These are phyloP conservation scores for Coenonympha glycerion DNA, from an alignment of 2,888 invertebrate genomes.

Conservation along the genomic window DNA sequence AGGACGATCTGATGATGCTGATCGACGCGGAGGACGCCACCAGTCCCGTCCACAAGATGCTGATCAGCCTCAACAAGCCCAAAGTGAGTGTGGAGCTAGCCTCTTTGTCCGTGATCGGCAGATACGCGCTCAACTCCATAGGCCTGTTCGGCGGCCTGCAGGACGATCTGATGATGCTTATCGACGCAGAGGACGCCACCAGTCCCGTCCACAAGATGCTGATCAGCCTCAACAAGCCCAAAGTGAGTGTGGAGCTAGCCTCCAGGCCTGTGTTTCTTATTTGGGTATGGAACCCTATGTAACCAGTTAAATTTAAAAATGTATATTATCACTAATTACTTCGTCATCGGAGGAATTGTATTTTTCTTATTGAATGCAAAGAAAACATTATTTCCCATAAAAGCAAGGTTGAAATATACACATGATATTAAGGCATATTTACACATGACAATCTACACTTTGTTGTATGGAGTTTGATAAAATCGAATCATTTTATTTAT, in stretches of 20 bases:
- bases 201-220: slow-evolving; percentile 88
- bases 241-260: slow-evolving; percentile 90
- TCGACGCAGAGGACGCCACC: slow-evolving; percentile 85
- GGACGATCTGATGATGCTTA: slow-evolving; percentile 97
- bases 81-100: slow-evolving; percentile 85
- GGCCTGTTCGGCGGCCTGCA: slow-evolving; percentile 96
- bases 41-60: slow-evolving; percentile 86
- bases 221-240: slow-evolving; percentile 93
- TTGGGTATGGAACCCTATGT: too few relatives aligned
- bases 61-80: slow-evolving; percentile 93
- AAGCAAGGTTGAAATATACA: too few relatives aligned
- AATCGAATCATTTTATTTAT: too few relatives aligned
- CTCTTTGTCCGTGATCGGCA: slow-evolving; percentile 89
- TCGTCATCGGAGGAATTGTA: too few relatives aligned
- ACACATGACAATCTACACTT: too few relatives aligned
- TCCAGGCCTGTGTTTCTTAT: slow-evolving; percentile 90
- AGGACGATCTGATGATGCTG: slow-evolving; percentile 97
- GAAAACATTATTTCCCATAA: too few relatives aligned
- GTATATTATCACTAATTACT: too few relatives aligned
- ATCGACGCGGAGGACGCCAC: slow-evolving; percentile 88
- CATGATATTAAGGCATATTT: too few relatives aligned
- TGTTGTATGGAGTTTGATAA: too few relatives aligned
- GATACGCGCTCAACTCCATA: slow-evolving; percentile 91
- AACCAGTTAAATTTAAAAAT: too few relatives aligned
- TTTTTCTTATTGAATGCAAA: too few relatives aligned